Conservation (phyloP, 2,797 vertebrate species). For the Parambassis ranga region DNA sequence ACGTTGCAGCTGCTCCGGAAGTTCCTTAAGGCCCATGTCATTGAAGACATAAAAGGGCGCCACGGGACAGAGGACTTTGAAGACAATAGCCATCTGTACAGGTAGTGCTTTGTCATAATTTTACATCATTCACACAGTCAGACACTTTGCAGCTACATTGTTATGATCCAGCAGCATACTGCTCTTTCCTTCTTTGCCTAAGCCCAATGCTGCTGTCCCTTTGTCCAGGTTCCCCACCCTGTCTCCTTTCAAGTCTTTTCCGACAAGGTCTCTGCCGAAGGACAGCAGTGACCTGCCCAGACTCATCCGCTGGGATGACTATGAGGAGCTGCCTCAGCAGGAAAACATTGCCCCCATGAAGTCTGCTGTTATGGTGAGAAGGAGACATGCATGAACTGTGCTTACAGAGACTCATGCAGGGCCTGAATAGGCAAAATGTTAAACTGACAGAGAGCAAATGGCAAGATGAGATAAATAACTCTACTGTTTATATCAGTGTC, state of each 20-base stretch:
- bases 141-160: not conserved
- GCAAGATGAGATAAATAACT: not conserved
- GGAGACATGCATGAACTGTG: not conserved
- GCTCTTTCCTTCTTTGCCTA: not conserved
- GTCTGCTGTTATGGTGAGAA: conserved; percentile 71
- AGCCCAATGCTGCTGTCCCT: not conserved
- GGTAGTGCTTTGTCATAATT: conserved; percentile 66
- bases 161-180: not conserved
- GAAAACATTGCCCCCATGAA: conserved; percentile 80
- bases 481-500: too few relatives aligned
- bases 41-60: conserved; percentile 94
- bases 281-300: conserved; percentile 80
- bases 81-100: conserved; percentile 88
- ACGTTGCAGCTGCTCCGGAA: conserved; percentile 92
- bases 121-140: not conserved
- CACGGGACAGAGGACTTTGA: conserved; percentile 94
- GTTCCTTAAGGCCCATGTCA: conserved; percentile 93
- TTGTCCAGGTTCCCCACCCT: conserved; percentile 80
- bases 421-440: too few relatives aligned
- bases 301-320: conserved; percentile 88
- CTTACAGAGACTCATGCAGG: not conserved
- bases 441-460: not conserved
- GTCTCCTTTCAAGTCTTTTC: conserved; percentile 91
- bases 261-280: conserved; percentile 75
- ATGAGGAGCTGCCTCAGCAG: conserved; percentile 73